Conservation (phyloP, 1,140 invertebrate genomes). For the Drosophila bocki region DNA sequence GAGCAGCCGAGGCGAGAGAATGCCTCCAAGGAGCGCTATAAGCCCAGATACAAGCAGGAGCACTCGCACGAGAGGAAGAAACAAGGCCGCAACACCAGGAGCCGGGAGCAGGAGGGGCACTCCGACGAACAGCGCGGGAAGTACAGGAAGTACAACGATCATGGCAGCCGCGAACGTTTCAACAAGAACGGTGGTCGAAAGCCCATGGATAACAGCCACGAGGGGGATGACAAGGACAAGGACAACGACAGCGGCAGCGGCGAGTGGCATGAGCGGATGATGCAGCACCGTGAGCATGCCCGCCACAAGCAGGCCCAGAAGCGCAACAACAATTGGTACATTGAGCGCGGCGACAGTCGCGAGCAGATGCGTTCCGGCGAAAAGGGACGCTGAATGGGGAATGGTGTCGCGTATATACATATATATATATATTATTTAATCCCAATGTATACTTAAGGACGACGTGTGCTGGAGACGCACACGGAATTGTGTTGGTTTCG, state of each 20-base stretch:
- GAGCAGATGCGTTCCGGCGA: slow-evolving; percentile 66
- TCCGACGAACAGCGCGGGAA: slow-evolving; percentile 43
- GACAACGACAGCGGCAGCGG: slow-evolving; percentile 58
- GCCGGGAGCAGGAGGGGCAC: slow-evolving; percentile 24
- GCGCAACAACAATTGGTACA: slow-evolving; percentile 74
- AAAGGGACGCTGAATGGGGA: slow-evolving; percentile 25
- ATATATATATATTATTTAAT: slow-evolving; percentile 30
- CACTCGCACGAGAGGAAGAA: slow-evolving; percentile 21
- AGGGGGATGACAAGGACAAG: slow-evolving; percentile 21
- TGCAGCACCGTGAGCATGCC: slow-evolving; percentile 72
- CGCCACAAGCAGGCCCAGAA: slow-evolving; percentile 63
- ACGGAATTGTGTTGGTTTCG: slow-evolving; percentile 36
- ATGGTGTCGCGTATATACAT: slow-evolving; percentile 14
- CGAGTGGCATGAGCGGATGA: slow-evolving; percentile 74
- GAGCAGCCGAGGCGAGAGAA: slow-evolving; percentile 14
- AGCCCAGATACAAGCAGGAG: slow-evolving; percentile 31
- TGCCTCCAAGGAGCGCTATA: slow-evolving; percentile 49
- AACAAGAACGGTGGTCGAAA: slow-evolving; percentile 9
- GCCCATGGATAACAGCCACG: slow-evolving; percentile 1
- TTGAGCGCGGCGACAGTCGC: slow-evolving; percentile 68
- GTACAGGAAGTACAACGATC: slow-evolving; percentile 20
- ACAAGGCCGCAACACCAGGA: slow-evolving; percentile 1
- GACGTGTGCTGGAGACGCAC: slow-evolving; percentile 23
- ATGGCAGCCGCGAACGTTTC: slow-evolving; percentile 27
- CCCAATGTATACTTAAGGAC: slow-evolving; percentile 41